Conservation (phyloP, 2,888 invertebrate genomes). For the Nemotelus pantherinus region DNA sequence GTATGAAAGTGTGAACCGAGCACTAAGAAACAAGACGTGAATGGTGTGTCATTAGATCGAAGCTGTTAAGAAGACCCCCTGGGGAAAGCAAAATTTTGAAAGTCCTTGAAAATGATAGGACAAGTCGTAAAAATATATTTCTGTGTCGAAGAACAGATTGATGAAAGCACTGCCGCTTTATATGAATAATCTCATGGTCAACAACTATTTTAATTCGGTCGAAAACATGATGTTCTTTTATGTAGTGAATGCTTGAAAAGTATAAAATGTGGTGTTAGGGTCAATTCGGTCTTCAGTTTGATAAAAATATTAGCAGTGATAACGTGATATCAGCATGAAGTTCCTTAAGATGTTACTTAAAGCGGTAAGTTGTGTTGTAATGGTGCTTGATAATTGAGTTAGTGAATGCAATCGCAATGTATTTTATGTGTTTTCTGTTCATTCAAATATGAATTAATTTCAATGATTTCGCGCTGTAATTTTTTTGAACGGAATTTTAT, state of each 20-base stretch:
- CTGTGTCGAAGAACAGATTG: neutral
- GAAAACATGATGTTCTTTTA: slow-evolving; percentile 16
- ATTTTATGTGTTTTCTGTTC: no score
- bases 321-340: slow-evolving; percentile 4
- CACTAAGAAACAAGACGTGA: no score
- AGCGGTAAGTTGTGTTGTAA: slow-evolving; percentile 20
- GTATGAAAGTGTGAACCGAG: no score
- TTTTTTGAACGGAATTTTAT: no score
- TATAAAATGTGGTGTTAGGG: slow-evolving; percentile 36
- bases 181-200: slow-evolving; percentile 34
- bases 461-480: no score
- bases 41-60: no score
- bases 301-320: slow-evolving; percentile 8
- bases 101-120: slow-evolving; percentile 10
- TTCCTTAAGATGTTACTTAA: slow-evolving; percentile 20
- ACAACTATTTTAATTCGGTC: slow-evolving; percentile 34
- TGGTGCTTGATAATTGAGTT: neutral
- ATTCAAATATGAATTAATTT: no score
- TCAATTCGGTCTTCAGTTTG: slow-evolving; percentile 30
- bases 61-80: no score
- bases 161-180: neutral
- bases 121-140: neutral
- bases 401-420: no score
- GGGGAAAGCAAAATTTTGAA: neutral
- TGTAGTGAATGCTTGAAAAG: neutral